Evolutionary conservation across 2,797 vertebrate genomes (phyloP).

Genomic region (Crotalus adamanteus): DNA sequence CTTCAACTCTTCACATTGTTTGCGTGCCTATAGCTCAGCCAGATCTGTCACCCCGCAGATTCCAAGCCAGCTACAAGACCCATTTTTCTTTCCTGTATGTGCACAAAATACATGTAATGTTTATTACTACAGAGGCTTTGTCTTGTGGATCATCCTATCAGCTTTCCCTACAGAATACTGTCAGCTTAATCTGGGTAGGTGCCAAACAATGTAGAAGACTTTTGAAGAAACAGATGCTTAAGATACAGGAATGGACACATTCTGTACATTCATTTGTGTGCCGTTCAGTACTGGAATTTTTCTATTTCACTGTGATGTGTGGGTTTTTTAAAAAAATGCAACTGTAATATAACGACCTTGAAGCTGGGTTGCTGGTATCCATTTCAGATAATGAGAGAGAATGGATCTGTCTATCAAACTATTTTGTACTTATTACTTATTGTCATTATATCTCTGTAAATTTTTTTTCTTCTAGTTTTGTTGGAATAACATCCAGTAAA

Average conservation of each 20-base stretch:
- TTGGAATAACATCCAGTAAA: background rate
- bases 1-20: slow-evolving; percentile 31
- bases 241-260: background rate
- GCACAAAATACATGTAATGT: slow-evolving; percentile 41
- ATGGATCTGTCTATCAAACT: background rate
- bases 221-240: slow-evolving; percentile 36
- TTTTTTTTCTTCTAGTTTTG: background rate
- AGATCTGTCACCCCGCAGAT: slow-evolving; percentile 35
- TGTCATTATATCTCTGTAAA: background rate
- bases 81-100: slow-evolving; percentile 47
- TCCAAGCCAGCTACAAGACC: slow-evolving; percentile 42
- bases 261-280: background rate
- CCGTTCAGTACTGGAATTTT: background rate
- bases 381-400: background rate
- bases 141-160: slow-evolving; percentile 32
- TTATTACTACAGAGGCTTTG: slow-evolving; percentile 55
- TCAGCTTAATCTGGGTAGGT: slow-evolving; percentile 31
- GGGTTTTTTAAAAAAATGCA: background rate
- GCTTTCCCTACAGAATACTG: slow-evolving; percentile 43
- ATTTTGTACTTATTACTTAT: background rate
- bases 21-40: slow-evolving; percentile 34
- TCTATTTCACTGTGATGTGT: background rate
- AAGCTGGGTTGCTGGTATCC: background rate
- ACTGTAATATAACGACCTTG: background rate
- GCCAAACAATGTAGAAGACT: slow-evolving; percentile 46